Conservation (phyloP, 2,797 vertebrate species). For the Gymnothorax javanicus region DNA sequence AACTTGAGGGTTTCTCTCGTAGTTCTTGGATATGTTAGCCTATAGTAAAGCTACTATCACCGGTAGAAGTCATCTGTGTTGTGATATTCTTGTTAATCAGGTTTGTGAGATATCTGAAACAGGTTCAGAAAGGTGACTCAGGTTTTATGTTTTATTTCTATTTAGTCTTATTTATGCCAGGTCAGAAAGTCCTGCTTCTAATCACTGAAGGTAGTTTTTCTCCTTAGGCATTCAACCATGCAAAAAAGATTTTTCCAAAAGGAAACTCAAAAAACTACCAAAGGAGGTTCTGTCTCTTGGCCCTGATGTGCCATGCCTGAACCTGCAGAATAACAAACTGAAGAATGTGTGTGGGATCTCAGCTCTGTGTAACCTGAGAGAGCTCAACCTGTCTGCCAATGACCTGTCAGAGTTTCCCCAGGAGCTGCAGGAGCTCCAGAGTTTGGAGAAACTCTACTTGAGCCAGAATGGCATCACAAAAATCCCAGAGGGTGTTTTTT, state of each 20-base stretch:
- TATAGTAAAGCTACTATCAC: neutral
- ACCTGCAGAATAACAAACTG: conserved; percentile 70
- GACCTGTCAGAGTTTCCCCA: conserved; percentile 64
- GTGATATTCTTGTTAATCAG: neutral
- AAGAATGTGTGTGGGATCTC: conserved; percentile 57
- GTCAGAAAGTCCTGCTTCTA: neutral
- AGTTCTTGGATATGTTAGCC: neutral
- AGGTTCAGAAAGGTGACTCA: neutral
- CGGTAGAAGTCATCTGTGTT: neutral
- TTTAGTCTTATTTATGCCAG: neutral
- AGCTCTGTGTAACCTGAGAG: conserved; percentile 59
- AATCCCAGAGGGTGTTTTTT: conserved; percentile 66
- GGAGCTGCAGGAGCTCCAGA: conserved; percentile 62
- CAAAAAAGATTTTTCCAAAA: conserved; percentile 54
- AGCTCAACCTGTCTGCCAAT: conserved; percentile 70
- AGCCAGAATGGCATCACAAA: conserved; percentile 72
- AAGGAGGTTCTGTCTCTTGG: conserved; percentile 42
- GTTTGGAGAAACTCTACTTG: conserved; percentile 68
- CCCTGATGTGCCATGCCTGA: conserved; percentile 43
- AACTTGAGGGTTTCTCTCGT: neutral
- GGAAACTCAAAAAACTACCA: conserved; percentile 64
- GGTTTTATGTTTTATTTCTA: neutral
- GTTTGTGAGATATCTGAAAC: neutral
- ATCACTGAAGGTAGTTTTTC: neutral
- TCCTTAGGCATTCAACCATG: conserved; percentile 45